These are phyloP conservation scores for Drosophila ambigua DNA, from an alignment of 1,140 invertebrate species.

Conservation along the genomic window DNA sequence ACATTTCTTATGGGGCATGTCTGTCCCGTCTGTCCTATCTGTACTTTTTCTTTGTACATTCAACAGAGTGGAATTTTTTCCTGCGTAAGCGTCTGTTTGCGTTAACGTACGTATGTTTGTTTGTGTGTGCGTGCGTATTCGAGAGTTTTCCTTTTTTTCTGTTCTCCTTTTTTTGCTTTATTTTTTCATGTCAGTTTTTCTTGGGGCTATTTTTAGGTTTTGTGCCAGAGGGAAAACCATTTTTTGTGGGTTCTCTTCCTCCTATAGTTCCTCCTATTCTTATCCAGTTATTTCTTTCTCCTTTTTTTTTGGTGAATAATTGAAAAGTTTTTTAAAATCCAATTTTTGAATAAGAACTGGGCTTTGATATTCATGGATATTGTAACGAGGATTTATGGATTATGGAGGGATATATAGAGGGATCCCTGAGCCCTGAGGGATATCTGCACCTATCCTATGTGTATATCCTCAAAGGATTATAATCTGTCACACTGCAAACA, in stretches of 20 bases:
- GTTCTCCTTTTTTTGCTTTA: conserved; percentile 2
- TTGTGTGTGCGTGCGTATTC: conserved; percentile 10
- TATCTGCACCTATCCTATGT: conserved; percentile 8
- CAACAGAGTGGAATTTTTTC: conserved; percentile 66
- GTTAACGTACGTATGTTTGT: neutral
- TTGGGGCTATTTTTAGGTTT: conserved; percentile 58
- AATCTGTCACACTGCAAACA: neutral
- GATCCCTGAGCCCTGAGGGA: conserved; percentile 7
- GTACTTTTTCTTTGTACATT: conserved; percentile 53
- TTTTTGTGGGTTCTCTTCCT: neutral
- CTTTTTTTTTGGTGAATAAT: conserved; percentile 43
- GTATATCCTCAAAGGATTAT: neutral
- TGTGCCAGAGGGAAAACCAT: conserved; percentile 9
- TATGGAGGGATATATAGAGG: conserved; percentile 17
- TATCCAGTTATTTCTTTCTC: neutral
- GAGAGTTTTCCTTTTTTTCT: conserved; percentile 32
- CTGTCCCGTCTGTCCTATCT: conserved; percentile 8
- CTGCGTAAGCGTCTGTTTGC: conserved; percentile 12
- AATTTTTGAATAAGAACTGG: conserved; percentile 48
- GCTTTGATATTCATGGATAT: conserved; percentile 42
- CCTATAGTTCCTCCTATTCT: no score
- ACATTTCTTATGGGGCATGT: conserved; percentile 47
- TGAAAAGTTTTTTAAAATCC: conserved; percentile 51
- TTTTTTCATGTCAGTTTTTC: conserved; percentile 41
- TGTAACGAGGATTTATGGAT: conserved; percentile 25